phyloP scores from a whole-genome alignment of 2,888 invertebrate species.

The Yponomeuta sedellus region DNA sequence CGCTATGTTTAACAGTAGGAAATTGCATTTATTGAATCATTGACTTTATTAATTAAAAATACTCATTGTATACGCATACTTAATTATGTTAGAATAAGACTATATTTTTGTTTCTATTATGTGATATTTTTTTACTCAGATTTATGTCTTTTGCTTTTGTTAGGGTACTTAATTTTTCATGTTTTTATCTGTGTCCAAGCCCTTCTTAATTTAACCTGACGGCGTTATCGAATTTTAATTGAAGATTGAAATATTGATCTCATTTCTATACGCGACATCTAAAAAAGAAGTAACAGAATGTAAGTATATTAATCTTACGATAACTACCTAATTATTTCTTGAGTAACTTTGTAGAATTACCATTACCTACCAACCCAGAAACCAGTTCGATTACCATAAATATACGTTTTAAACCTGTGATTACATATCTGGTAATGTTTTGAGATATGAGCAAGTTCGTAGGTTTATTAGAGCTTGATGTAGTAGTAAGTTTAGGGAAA shows the following conservation, averaged over 20 bases:
- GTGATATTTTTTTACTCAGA: constrained; percentile 54
- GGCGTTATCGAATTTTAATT: not conserved
- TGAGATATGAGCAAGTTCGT: not conserved
- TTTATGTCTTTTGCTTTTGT: constrained; percentile 44
- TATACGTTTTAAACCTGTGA: constrained; percentile 1
- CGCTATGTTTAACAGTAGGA: constrained; percentile 52
- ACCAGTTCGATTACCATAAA: not conserved
- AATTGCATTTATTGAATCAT: constrained; percentile 67
- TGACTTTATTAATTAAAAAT: constrained; percentile 59
- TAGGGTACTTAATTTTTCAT: constrained; percentile 30
- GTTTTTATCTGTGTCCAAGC: constrained; percentile 3
- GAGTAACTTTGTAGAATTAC: not conserved
- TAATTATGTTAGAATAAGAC: constrained; percentile 1
- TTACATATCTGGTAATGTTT: not conserved
- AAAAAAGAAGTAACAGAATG: not conserved
- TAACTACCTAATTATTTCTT: not conserved
- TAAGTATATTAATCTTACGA: not conserved
- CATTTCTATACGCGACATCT: not conserved
- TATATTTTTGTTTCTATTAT: constrained; percentile 61
- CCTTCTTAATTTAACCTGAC: not conserved
- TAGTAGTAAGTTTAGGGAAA: not conserved
- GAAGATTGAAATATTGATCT: not conserved
- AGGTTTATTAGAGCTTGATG: not conserved
- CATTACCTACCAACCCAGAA: not conserved
- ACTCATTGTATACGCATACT: constrained; percentile 67